Conservation (phyloP, 2,888 invertebrate genomes). For the Ornithoptera priamus region DNA sequence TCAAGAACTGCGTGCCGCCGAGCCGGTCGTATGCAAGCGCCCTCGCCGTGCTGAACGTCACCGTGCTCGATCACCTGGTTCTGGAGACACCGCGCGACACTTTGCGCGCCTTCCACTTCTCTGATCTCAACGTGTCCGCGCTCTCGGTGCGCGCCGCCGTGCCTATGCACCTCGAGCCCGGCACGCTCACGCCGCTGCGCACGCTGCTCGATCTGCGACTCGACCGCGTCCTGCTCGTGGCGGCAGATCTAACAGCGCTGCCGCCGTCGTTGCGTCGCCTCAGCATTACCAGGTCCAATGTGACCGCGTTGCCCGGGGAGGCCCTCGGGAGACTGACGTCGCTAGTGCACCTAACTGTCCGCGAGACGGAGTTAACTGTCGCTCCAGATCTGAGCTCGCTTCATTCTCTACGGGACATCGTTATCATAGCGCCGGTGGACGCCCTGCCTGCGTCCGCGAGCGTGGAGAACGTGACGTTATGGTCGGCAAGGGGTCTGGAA, state of each 20-base stretch:
- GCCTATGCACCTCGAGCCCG: slow-evolving; percentile 11
- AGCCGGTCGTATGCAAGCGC: slow-evolving; percentile 30
- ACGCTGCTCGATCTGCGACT: slow-evolving; percentile 31
- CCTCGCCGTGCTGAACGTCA: slow-evolving; percentile 33
- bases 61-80: slow-evolving; percentile 79
- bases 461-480: slow-evolving; percentile 29
- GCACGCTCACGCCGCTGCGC: slow-evolving; percentile 22
- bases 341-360: slow-evolving; percentile 29
- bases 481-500: slow-evolving; percentile 7
- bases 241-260: slow-evolving; percentile 13
- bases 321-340: slow-evolving; percentile 31
- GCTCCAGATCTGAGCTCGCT: slow-evolving; percentile 30
- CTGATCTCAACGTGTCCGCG: slow-evolving; percentile 10
- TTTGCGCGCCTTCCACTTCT: slow-evolving; percentile 76
- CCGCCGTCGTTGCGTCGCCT: slow-evolving; percentile 32
- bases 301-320: slow-evolving; percentile 18
- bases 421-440: slow-evolving; percentile 31
- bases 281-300: slow-evolving; percentile 31
- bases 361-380: slow-evolving; percentile 29
- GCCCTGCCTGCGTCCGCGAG: slow-evolving; percentile 28
- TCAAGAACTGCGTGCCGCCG: slow-evolving; percentile 37
- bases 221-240: slow-evolving; percentile 23
- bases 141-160: slow-evolving; percentile 30
- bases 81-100: slow-evolving; percentile 83
- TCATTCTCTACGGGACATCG: slow-evolving; percentile 28